Percentiles rank a stretch among this genome's conserved stretches.
phyloP scores from a whole-genome alignment of 2,888 invertebrate genomes.

The Erebia palarica region DNA sequence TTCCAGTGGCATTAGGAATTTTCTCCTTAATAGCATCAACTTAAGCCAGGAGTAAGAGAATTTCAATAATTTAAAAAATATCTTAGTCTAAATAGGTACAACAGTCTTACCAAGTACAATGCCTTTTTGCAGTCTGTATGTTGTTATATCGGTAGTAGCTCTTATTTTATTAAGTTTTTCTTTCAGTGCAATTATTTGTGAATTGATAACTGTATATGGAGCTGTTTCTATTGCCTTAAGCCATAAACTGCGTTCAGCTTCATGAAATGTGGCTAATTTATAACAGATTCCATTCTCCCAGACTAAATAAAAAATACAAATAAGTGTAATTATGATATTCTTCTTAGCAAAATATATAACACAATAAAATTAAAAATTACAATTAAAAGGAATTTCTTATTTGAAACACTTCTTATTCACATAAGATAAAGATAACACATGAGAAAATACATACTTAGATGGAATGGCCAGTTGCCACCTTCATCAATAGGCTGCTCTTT shows the following conservation, averaged over 20 bases:
- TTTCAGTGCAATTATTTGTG: slow-evolving; percentile 86
- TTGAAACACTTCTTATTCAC: slow-evolving; percentile 6
- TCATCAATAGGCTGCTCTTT: slow-evolving; percentile 83
- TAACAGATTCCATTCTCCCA: slow-evolving; percentile 92
- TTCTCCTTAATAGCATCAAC: too few relatives aligned
- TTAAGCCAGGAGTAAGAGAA: not conserved
- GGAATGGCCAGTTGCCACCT: slow-evolving; percentile 90
- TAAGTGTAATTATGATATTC: slow-evolving; percentile 14
- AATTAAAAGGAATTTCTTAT: slow-evolving; percentile 24
- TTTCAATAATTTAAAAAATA: not conserved
- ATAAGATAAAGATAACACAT: not conserved
- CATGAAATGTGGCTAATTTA: slow-evolving; percentile 90
- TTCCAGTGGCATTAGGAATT: too few relatives aligned
- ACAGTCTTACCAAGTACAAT: slow-evolving; percentile 84
- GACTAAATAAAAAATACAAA: slow-evolving; percentile 73
- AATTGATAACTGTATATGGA: slow-evolving; percentile 91
- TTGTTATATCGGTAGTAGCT: slow-evolving; percentile 86
- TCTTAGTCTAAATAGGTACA: too few relatives aligned
- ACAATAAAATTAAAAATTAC: slow-evolving; percentile 34
- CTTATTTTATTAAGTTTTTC: slow-evolving; percentile 84
- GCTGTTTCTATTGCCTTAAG: slow-evolving; percentile 91
- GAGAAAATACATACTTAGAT: slow-evolving; percentile 84
- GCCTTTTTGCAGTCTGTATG: slow-evolving; percentile 86
- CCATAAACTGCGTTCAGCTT: slow-evolving; percentile 93
- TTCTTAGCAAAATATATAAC: too few relatives aligned